Conservation (phyloP, 2,797 vertebrate species). For the Steatocranus sp. region DNA sequence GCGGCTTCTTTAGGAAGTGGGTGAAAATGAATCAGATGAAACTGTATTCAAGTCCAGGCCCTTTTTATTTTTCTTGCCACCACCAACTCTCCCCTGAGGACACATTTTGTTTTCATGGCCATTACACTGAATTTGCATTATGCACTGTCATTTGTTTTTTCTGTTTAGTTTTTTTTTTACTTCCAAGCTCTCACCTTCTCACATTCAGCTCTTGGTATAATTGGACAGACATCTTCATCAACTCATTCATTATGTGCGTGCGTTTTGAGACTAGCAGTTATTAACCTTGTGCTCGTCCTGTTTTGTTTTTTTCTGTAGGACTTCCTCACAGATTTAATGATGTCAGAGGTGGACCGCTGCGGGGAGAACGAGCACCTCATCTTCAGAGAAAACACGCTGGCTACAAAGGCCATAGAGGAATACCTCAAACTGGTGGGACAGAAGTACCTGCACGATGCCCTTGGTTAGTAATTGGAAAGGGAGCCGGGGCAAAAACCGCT, state of each 20-base stretch:
- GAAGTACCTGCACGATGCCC: conserved; percentile 97
- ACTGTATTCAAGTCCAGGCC: neutral
- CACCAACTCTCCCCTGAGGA: neutral
- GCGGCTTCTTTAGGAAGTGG: neutral
- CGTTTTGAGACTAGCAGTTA: neutral
- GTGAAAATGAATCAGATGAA: neutral
- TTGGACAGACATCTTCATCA: neutral
- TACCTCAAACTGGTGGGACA: conserved; percentile 99
- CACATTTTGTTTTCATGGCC: neutral
- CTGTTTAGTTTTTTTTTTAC: neutral
- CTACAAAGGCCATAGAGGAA: conserved; percentile 98
- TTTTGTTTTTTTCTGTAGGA: conserved; percentile 74
- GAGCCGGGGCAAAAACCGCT: neutral
- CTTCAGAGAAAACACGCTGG: conserved; percentile 97
- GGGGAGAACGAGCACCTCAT: conserved; percentile 99
- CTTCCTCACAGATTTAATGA: conserved; percentile 98
- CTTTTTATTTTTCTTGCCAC: neutral
- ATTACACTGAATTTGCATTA: neutral
- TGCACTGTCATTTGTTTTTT: neutral
- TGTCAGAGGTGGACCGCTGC: conserved; percentile 98
- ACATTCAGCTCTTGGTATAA: neutral
- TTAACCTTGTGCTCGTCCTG: neutral
- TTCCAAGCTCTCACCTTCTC: neutral
- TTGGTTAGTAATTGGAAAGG: conserved; percentile 78
- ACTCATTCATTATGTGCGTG: neutral